Evolutionary conservation across 2,113 vertebrate genomes (phyloP), one percentile per base, ranked within the genome.

Genomic region (Clupea harengus): DNA sequence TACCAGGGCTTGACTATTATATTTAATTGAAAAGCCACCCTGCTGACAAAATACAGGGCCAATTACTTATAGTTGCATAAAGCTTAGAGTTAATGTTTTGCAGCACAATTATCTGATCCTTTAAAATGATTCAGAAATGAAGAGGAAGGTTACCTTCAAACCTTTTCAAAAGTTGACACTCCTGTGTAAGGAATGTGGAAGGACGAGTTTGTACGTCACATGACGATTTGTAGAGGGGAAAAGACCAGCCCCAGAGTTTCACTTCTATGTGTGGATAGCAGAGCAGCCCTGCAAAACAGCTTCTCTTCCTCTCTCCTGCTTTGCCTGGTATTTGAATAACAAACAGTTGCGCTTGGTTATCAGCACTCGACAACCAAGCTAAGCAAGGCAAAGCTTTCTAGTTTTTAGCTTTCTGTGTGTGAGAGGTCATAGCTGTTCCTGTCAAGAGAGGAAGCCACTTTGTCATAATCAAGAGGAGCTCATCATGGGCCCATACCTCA

Each of bases 161-260:
- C 28, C 28, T 78, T 5, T 17, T 78, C 2, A 60, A 4, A 75
- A 87, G 81, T 67, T 81, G 72, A 17, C 72, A 85, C 87, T 85
- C 85, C 85, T 15, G 45, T 25, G 81, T 85, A 18, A 86, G 83
- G 82, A 88, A 91, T 89, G 86, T 67, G 52, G 83, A 86, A 5
- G 3, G 82, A 82, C 90, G 44, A n/a, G 90, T 89, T 84, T 25
- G 80, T 20, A 46, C 46, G n/a, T 86, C 50, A 83, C 45, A 50
- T 39, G 32, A 49, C 64, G 75, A 45, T 81, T 45, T 25, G 18
- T 1, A 28, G 28, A 78, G 72, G 28, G 72, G 13, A 10, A 13
- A 32, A 39, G 32, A 78, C 64, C 64, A 78, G 32, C 72, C 32
- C 28, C 28, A 6, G 72, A 78, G 32, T 78, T 44, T 78, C 72